A percentile compares a stretch with the other conserved stretches of the same genome.
These are phyloP conservation scores for Drosophila kuntzei DNA, from an alignment of 2,888 invertebrate species.

Conservation along the genomic window DNA sequence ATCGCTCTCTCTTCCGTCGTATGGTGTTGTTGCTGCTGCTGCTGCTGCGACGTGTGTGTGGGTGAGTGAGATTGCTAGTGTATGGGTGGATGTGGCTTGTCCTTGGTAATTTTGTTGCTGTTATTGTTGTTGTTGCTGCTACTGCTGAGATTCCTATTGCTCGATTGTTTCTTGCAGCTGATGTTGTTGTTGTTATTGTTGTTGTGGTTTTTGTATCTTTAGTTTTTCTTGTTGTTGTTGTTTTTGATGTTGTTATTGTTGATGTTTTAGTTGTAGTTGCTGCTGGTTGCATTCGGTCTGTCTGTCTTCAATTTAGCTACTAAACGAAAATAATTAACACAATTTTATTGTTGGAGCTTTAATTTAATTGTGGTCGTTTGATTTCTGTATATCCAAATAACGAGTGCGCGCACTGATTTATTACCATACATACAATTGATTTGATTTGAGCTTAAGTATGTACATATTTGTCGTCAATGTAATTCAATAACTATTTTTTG, in stretches of 20 bases:
- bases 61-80: slow-evolving; percentile 12
- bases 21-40: neutral
- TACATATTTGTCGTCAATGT: slow-evolving; percentile 17
- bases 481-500: slow-evolving; percentile 17
- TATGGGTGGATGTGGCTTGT: slow-evolving; percentile 32
- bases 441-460: slow-evolving; percentile 24
- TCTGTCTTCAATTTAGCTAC: slow-evolving; percentile 46
- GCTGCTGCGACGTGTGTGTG: slow-evolving; percentile 2
- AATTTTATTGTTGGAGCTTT: slow-evolving; percentile 40
- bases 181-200: slow-evolving; percentile 14
- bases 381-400: slow-evolving; percentile 26
- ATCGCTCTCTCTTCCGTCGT: slow-evolving; percentile 6
- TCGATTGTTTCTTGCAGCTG: slow-evolving; percentile 7
- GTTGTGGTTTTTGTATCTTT: neutral
- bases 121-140: slow-evolving; percentile 14
- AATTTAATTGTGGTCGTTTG: slow-evolving; percentile 24
- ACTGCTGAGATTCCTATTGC: slow-evolving; percentile 7
- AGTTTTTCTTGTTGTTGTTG: slow-evolving; percentile 8
- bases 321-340: slow-evolving; percentile 40
- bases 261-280: slow-evolving; percentile 3
- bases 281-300: slow-evolving; percentile 33
- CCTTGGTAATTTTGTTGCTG: slow-evolving; percentile 41
- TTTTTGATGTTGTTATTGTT: neutral
- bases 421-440: slow-evolving; percentile 43
- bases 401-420: slow-evolving; percentile 36